These are phyloP conservation scores for Stomorhina lunata DNA, from an alignment of 2,888 invertebrate genomes.

Conservation along the genomic window DNA sequence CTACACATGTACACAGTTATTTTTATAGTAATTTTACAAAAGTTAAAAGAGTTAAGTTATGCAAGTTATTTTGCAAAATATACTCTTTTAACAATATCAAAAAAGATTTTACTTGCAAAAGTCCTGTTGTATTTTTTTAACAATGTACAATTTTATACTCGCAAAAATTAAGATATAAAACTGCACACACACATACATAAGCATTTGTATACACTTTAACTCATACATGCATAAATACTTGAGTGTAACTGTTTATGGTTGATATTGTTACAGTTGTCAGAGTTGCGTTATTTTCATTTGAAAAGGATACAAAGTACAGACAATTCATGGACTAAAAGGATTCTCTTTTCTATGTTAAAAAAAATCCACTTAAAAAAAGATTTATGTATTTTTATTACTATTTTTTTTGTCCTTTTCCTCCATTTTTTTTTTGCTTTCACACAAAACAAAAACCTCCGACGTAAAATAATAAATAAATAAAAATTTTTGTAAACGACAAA, in stretches of 20 bases:
- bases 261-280: background rate
- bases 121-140: background rate
- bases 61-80: conserved; percentile 49
- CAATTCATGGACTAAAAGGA: conserved; percentile 60
- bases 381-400: conserved; percentile 47
- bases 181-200: background rate
- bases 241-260: background rate
- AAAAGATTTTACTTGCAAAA: conserved; percentile 32
- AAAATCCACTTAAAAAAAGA: conserved; percentile 60
- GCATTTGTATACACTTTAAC: background rate
- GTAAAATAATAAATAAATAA: conserved; percentile 28
- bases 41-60: conserved; percentile 43
- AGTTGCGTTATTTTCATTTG: conserved; percentile 22
- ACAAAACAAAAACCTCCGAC: background rate
- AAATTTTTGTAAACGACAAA: background rate
- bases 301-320: conserved; percentile 47
- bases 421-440: background rate
- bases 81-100: conserved; percentile 33
- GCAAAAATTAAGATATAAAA: background rate
- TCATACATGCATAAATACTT: background rate
- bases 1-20: conserved; percentile 6
- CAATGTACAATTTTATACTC: background rate
- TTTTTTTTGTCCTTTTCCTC: background rate
- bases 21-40: background rate
- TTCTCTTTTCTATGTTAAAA: conserved; percentile 42